Base-by-base conservation (phyloP, 2,888 invertebrate species). In the Notodonta dromedarius region DNA sequence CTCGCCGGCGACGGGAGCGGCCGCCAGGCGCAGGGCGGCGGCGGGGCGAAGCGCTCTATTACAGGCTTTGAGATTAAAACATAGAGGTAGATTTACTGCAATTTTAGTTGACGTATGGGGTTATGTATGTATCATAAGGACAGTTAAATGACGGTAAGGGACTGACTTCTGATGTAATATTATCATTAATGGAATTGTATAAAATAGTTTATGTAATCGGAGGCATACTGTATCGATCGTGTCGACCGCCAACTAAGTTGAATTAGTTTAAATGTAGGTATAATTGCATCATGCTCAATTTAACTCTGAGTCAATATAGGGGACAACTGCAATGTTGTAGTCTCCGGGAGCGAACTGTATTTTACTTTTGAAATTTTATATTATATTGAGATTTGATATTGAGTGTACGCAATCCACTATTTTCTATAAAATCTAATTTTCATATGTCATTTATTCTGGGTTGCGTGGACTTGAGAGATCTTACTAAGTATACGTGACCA, bases 131-230 rank as follows among this genome's bases (percentile, higher is more conserved):
- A 89, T 87, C 83, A 87, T 91, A 89, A 87, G 90, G 82, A 85
- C 86, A 88, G 87, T 86, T 87, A 81, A 82, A 84, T 78, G 85
- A 87, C 77, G 88, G 86, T 83, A 87, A 85, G 85, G 89, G 90
- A 91, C 91, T 92, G 92, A 92, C 84, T 88, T 89, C 87, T 88
- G 89, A 89, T 89, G 87, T 90, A 90, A 88, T 88, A 87, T 88
- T 90, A 88, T 88, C 82, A 84, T 88, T 89, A 87, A 87, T 85
- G 88, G 87, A 90, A 89, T 85, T 90, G 90, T 91, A 89, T 90
- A 90, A 89, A 89, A 85, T 87, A 86, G 85, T 87, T 44, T 80
- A 80, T 86, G 82, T 87, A 87, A 83, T 84, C 85, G 83, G 85
- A 88, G 90, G 92, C 91, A 89, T 91, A 89, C 83, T 85, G 82